phyloP scores from a whole-genome alignment of 2,888 invertebrate species.

The Diarsia brunnea region DNA sequence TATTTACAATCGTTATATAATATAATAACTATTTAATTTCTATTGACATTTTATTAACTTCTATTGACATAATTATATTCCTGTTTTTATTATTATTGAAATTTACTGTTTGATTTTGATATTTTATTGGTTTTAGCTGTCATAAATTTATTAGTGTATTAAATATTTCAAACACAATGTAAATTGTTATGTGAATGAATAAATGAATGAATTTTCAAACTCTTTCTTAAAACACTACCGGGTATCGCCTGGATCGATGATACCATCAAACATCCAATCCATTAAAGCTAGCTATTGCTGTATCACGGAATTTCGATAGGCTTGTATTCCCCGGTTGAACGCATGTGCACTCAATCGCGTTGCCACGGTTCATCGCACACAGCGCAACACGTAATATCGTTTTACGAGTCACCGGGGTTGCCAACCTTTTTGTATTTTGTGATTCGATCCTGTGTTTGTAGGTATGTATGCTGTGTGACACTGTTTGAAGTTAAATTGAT shows the following conservation, averaged over 20 bases:
- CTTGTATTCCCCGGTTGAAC: slow-evolving; percentile 31
- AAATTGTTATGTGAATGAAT: no score
- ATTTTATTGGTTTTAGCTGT: no score
- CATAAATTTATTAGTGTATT: no score
- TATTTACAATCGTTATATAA: no score
- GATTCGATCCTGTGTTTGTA: slow-evolving; percentile 14
- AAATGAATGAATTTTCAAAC: no score
- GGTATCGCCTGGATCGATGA: not conserved
- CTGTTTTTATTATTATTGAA: no score
- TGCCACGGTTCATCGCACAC: slow-evolving; percentile 32
- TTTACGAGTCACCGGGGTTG: slow-evolving; percentile 28
- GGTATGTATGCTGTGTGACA: not conserved
- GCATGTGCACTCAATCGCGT: slow-evolving; percentile 50
- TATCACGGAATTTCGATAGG: slow-evolving; percentile 38
- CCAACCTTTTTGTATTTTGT: slow-evolving; percentile 13
- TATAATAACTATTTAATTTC: no score
- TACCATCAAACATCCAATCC: not conserved
- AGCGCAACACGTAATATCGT: slow-evolving; percentile 45
- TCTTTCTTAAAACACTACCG: no score
- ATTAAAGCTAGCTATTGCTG: not conserved
- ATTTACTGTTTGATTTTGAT: no score
- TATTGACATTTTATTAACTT: no score
- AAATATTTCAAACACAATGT: no score
- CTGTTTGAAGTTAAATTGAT: slow-evolving; percentile 7
- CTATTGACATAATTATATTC: no score